Conservation (phyloP, 2,113 vertebrate genomes). For the Nestor notabilis region DNA sequence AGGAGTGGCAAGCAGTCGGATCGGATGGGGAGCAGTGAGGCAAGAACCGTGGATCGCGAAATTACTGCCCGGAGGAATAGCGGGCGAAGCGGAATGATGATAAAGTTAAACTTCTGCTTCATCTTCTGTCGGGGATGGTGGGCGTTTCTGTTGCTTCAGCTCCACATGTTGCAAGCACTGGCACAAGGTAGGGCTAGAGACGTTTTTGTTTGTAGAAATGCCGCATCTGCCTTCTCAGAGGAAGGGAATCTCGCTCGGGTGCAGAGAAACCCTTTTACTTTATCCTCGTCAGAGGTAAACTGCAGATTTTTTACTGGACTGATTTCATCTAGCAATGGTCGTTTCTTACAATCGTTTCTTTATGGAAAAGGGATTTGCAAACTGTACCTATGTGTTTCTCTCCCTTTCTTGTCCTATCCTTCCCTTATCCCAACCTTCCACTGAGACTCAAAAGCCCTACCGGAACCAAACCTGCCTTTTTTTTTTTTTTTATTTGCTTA, state of each 20-base stretch:
- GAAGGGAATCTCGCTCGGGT: background rate
- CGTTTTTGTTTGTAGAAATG: slow-evolving; percentile 54
- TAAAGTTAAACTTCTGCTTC: slow-evolving; percentile 80
- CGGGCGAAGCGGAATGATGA: slow-evolving; percentile 62
- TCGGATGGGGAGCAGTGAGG: slow-evolving; percentile 24
- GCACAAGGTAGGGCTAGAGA: slow-evolving; percentile 82
- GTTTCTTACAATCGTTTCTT: slow-evolving; percentile 9
- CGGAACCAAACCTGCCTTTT: background rate
- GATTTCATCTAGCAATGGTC: slow-evolving; percentile 7
- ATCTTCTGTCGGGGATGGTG: slow-evolving; percentile 77
- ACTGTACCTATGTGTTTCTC: background rate
- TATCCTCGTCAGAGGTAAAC: background rate
- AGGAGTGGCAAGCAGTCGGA: background rate
- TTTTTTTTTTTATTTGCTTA: background rate
- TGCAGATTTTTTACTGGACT: background rate
- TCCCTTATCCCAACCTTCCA: background rate
- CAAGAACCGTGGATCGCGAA: slow-evolving; percentile 30
- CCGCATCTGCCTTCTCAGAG: slow-evolving; percentile 15
- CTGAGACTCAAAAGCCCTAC: background rate
- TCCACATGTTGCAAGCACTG: slow-evolving; percentile 84
- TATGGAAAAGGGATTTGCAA: slow-evolving; percentile 5
- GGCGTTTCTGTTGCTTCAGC: slow-evolving; percentile 81
- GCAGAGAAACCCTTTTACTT: slow-evolving; percentile 32
- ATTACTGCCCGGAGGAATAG: slow-evolving; percentile 54
- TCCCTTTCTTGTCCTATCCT: background rate